Evolutionary conservation across 2,888 invertebrate genomes (phyloP), one percentile per base, ranked within the genome.

Genomic region (Scaeva pyrastri): DNA sequence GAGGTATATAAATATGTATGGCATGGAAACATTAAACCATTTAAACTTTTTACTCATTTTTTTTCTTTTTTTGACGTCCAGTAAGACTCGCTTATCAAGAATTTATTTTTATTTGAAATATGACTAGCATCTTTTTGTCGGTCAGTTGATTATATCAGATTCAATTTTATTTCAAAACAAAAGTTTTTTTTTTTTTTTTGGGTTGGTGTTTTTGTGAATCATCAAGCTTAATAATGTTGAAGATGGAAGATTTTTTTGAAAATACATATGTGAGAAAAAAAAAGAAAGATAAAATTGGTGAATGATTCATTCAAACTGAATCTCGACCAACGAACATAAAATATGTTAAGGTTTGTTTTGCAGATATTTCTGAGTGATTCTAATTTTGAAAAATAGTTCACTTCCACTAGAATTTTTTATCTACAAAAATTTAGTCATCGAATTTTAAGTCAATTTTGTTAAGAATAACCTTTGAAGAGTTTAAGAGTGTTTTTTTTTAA

Each of bases 91-190:
- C 56, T 78, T 78, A 58, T 72, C 66, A 66, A 60, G 55, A 36
- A 62, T 64, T 26, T 55, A n/a, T 21, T 55, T 66, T 52, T 72
- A 10, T 74, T 41, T 50, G 83, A 64, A 79, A 84, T 64, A 16
- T 2, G 74, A 84, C 71, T 55, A 84, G 77, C 82, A 82, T 77
- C 76, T 50, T 43, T 45, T 45, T 26, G 26, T 45, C 23, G 43
- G 36, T 52, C 66, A 48, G 14, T 7, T 5, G 19, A 62, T 43
- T 14, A 50, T 58, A 66, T 79, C 64, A 48, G 68, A 74, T 60
- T 31, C 8, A 60, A 31, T 50, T 72, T 50, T 7, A n/a, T 41
- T 56, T 43, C 14, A 19, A 43, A 50, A 60, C 5, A 43, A 62
- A 23, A 14, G 7, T 1, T 14, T 70, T 39, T 62, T 66, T 70